Evolutionary conservation across 2,888 invertebrate species (phyloP).

Genomic region (Cordilura impudica): DNA sequence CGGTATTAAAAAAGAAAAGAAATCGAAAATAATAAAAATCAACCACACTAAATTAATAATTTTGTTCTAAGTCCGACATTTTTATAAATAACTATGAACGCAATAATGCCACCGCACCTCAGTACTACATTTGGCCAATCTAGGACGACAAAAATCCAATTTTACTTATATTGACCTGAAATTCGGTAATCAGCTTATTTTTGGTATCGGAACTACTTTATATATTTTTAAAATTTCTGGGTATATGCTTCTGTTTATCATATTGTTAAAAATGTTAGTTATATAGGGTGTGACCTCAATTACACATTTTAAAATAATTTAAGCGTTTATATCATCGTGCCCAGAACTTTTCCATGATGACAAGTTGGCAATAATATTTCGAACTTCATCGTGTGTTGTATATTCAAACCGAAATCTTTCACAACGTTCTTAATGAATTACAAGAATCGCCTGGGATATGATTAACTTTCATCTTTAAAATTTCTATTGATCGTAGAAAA

Average conservation of each 20-base stretch:
- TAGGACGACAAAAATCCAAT: too few relatives aligned
- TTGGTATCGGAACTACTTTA: too few relatives aligned
- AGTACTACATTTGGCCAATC: not conserved
- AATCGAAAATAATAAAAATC: too few relatives aligned
- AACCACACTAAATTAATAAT: not conserved
- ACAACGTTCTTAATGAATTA: too few relatives aligned
- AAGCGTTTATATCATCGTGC: not conserved
- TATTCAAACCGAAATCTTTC: too few relatives aligned
- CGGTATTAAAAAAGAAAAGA: too few relatives aligned
- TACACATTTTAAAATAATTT: not conserved
- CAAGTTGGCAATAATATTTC: not conserved
- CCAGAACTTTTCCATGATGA: not conserved
- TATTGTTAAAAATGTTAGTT: not conserved
- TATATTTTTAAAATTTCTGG: not conserved
- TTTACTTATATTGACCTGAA: too few relatives aligned
- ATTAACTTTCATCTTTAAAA: too few relatives aligned
- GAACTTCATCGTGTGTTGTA: not conserved
- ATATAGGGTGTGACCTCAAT: not conserved
- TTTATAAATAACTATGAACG: too few relatives aligned
- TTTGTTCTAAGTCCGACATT: too few relatives aligned
- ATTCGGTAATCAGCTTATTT: too few relatives aligned
- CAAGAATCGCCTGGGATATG: too few relatives aligned
- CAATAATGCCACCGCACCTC: not conserved
- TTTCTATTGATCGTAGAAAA: not conserved
- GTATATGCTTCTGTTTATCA: not conserved